Percentiles rank a stretch among this genome's conserved stretches.
phyloP scores from a whole-genome alignment of 2,113 vertebrate genomes.

The Corythoichthys haematopterus region DNA sequence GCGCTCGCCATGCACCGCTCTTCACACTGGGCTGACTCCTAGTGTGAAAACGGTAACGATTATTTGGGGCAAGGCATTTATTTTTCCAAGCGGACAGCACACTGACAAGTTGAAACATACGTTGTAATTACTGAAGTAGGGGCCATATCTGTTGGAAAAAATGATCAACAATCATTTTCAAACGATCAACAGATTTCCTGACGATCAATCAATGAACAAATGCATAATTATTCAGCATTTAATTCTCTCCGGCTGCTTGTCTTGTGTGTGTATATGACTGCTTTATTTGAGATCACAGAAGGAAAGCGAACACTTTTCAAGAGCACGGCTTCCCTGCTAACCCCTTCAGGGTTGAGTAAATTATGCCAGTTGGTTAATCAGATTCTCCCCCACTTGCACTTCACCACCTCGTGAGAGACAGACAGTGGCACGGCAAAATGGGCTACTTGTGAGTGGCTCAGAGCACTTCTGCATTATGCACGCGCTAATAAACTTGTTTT shows the following conservation, averaged over 20 bases:
- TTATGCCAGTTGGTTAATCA: conserved; percentile 54
- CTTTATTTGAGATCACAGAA: conserved; percentile 20
- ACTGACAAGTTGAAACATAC: background rate
- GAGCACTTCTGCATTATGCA: conserved; percentile 31
- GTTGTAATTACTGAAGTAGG: background rate
- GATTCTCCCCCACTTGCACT: conserved; percentile 41
- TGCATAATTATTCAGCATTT: background rate
- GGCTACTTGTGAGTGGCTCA: conserved; percentile 8
- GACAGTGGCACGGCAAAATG: conserved; percentile 5
- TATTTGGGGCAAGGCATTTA: background rate
- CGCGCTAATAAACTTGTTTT: conserved; percentile 26
- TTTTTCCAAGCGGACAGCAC: background rate
- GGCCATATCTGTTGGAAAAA: background rate
- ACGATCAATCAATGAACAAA: background rate
- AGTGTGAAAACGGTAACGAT: background rate
- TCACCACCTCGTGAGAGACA: conserved; percentile 32
- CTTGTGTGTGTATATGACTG: background rate
- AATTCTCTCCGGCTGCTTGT: background rate
- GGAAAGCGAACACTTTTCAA: conserved; percentile 25
- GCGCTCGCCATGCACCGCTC: too few relatives aligned
- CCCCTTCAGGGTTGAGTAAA: conserved; percentile 39
- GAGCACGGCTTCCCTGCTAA: conserved; percentile 22
- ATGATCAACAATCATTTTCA: background rate
- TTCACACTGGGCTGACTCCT: too few relatives aligned
- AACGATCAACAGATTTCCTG: background rate